phyloP scores from a whole-genome alignment of 2,888 invertebrate genomes.

The Brachycybe producta region DNA sequence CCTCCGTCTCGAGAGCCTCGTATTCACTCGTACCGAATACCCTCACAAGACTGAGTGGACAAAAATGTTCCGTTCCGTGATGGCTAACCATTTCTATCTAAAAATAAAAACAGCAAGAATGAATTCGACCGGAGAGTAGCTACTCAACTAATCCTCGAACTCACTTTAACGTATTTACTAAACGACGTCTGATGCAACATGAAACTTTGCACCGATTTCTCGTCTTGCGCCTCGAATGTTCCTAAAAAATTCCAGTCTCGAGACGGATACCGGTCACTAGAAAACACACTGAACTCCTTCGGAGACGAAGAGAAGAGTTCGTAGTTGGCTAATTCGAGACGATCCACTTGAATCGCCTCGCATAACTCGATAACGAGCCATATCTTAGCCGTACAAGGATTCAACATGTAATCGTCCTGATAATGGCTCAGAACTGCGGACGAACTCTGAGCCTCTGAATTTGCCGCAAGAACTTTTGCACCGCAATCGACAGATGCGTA shows the following conservation, averaged over 20 bases:
- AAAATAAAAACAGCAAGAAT: constrained; percentile 19
- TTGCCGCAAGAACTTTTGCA: constrained; percentile 85
- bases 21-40: constrained; percentile 85
- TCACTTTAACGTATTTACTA: constrained; percentile 72
- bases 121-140: constrained; percentile 24
- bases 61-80: constrained; percentile 93
- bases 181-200: constrained; percentile 64
- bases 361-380: constrained; percentile 98
- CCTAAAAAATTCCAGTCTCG: constrained; percentile 85
- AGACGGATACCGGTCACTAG: constrained; percentile 78
- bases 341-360: constrained; percentile 90
- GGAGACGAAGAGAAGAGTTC: constrained; percentile 96
- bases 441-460: constrained; percentile 74
- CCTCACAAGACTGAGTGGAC: constrained; percentile 88
- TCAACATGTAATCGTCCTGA: constrained; percentile 94
- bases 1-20: constrained; percentile 42
- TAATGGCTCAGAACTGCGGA: constrained; percentile 72
- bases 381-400: constrained; percentile 79
- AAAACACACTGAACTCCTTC: constrained; percentile 73
- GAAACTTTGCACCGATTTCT: constrained; percentile 74
- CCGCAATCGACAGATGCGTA: constrained; percentile 96
- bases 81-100: constrained; percentile 74
- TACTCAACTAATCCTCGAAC: constrained; percentile 22
- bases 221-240: constrained; percentile 73
- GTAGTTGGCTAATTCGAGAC: constrained; percentile 87